phyloP scores from a whole-genome alignment of 2,113 vertebrate species.

The Rana temporaria region DNA sequence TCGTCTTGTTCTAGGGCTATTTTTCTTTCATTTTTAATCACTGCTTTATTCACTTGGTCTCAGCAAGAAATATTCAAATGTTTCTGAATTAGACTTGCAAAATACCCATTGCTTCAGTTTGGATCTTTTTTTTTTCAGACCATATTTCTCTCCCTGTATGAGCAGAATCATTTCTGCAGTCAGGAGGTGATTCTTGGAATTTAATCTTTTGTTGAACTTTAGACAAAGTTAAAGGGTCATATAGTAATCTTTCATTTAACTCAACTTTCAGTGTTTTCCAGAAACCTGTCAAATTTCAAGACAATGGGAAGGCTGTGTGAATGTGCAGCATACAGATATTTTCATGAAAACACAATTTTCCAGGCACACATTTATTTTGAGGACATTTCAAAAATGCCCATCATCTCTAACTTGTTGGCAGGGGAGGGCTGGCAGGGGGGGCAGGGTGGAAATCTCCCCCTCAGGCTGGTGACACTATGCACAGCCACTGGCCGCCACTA shows the following conservation, averaged over 20 bases:
- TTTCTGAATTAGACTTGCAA: constrained; percentile 44
- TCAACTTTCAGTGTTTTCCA: constrained; percentile 1
- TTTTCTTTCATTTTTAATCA: constrained; percentile 30
- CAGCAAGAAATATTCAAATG: constrained; percentile 48
- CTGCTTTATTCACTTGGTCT: constrained; percentile 32
- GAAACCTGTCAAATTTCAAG: constrained; percentile 10
- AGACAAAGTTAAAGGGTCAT: constrained; percentile 40
- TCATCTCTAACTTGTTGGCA: background rate
- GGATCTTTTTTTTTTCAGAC: constrained; percentile 11
- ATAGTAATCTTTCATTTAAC: constrained; percentile 28
- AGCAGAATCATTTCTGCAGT: constrained; percentile 3
- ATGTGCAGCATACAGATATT: background rate
- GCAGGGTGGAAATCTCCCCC: too few species aligned
- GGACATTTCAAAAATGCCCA: background rate
- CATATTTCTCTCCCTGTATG: background rate
- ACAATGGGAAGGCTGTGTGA: background rate
- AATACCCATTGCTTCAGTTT: constrained; percentile 8
- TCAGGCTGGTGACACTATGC: too few species aligned
- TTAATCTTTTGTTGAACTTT: constrained; percentile 34
- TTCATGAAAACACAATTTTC: too few species aligned
- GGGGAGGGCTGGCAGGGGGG: too few species aligned
- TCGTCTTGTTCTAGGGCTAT: constrained; percentile 8
- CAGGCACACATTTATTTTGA: background rate
- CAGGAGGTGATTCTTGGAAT: constrained; percentile 18
- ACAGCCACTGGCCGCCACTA: too few species aligned